These are phyloP conservation scores for Gambelia wislizenii DNA, from an alignment of 2,797 vertebrate genomes.

Conservation along the genomic window DNA sequence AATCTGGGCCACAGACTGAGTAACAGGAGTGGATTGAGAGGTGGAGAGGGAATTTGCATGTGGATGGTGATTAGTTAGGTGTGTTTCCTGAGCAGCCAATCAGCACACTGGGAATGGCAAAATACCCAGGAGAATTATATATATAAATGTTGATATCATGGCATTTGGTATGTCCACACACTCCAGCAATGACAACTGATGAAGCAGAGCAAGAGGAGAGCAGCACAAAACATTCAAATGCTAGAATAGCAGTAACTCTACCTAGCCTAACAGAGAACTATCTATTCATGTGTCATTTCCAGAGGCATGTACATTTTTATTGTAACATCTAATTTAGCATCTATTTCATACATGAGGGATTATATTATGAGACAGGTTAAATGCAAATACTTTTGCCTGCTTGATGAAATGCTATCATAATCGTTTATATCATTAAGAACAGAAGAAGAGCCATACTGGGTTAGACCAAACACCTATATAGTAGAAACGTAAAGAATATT, in stretches of 20 bases:
- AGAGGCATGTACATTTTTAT: slow-evolving; percentile 43
- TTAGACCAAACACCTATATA: too few species aligned
- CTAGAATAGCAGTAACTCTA: slow-evolving; percentile 34
- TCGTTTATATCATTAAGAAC: slow-evolving; percentile 40
- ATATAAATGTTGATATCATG: too few species aligned
- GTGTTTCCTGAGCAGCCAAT: too few species aligned
- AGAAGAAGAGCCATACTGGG: too few species aligned
- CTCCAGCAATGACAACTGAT: slow-evolving; percentile 51
- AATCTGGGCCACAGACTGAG: too few species aligned
- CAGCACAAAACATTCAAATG: slow-evolving; percentile 1
- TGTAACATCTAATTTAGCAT: slow-evolving; percentile 31
- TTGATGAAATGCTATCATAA: slow-evolving; percentile 41
- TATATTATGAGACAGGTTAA: background rate
- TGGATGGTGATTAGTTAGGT: too few species aligned
- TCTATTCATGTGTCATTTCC: background rate
- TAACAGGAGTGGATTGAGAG: too few species aligned
- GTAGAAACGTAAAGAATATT: too few species aligned
- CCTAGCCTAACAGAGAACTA: background rate
- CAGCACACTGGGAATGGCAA: too few species aligned
- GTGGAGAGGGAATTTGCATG: too few species aligned
- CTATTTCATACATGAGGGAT: slow-evolving; percentile 7
- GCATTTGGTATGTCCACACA: too few species aligned
- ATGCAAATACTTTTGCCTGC: slow-evolving; percentile 32
- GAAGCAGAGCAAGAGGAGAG: slow-evolving; percentile 37
- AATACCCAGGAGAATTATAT: too few species aligned